Conservation (phyloP, 2,888 invertebrate genomes). For the Itoplectis maculator region DNA sequence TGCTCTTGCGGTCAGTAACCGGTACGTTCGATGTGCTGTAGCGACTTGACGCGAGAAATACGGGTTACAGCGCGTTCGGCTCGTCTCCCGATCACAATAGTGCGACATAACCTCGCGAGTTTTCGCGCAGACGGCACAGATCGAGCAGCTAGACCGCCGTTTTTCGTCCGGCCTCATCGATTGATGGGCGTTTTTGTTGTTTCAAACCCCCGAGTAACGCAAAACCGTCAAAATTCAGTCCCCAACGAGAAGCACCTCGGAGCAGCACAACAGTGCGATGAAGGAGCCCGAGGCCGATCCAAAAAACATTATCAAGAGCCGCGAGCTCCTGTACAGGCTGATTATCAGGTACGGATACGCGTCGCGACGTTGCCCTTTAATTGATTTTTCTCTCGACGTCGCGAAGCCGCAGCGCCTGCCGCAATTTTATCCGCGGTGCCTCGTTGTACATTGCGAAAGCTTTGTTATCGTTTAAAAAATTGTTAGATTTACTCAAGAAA, state of each 20-base stretch:
- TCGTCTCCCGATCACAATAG: slow-evolving; percentile 64
- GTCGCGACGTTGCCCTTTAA: slow-evolving; percentile 4
- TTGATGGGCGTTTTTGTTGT: slow-evolving; percentile 72
- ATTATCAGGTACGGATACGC: slow-evolving; percentile 92
- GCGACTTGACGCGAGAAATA: not conserved
- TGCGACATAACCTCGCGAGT: slow-evolving; percentile 73
- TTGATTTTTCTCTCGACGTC: slow-evolving; percentile 12
- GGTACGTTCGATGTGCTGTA: not conserved
- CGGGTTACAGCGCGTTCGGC: not conserved
- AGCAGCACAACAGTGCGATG: slow-evolving; percentile 73
- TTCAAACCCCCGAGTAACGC: slow-evolving; percentile 38
- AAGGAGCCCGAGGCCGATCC: slow-evolving; percentile 87
- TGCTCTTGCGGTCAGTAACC: not conserved
- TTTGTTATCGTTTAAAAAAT: not conserved
- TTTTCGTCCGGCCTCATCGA: slow-evolving; percentile 66
- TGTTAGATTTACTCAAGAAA: not conserved
- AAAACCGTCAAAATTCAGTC: slow-evolving; percentile 72
- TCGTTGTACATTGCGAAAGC: not conserved
- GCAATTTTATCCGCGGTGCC: not conserved
- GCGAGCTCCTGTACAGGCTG: slow-evolving; percentile 95
- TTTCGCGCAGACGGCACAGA: slow-evolving; percentile 2
- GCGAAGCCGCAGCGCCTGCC: slow-evolving; percentile 20
- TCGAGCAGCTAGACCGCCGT: not conserved
- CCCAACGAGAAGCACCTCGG: slow-evolving; percentile 63
- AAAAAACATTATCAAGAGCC: slow-evolving; percentile 93